phyloP scores from a whole-genome alignment of 2,888 invertebrate species.

The Drosophila stalkeri region DNA sequence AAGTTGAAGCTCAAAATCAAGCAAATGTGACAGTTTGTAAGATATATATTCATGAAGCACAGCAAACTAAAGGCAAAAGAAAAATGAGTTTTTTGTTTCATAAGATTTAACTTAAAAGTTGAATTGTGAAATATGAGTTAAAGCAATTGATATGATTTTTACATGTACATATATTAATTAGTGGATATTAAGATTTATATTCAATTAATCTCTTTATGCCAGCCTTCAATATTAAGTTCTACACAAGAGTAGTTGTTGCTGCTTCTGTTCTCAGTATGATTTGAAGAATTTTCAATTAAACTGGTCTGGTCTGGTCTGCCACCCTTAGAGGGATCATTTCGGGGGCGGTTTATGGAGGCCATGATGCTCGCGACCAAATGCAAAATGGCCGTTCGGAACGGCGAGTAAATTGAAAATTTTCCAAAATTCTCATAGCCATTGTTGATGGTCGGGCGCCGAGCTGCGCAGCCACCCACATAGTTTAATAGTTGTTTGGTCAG shows the following conservation, averaged over 20 bases:
- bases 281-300: slow-evolving; percentile 75
- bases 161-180: neutral
- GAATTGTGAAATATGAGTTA: neutral
- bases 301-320: slow-evolving; percentile 23
- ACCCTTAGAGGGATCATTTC: slow-evolving; percentile 40
- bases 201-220: neutral
- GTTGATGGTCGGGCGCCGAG: slow-evolving; percentile 37
- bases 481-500: slow-evolving; percentile 78
- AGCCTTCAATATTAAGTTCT: neutral
- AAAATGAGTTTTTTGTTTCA: neutral
- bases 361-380: slow-evolving; percentile 59
- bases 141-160: neutral
- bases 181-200: neutral
- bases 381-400: slow-evolving; percentile 68
- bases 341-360: slow-evolving; percentile 55
- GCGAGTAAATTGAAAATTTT: slow-evolving; percentile 69
- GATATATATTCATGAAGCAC: no score
- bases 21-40: neutral
- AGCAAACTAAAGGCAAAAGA: neutral
- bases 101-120: neutral
- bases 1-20: neutral
- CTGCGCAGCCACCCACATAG: slow-evolving; percentile 54
- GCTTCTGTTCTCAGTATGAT: slow-evolving; percentile 46
- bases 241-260: slow-evolving; percentile 17
- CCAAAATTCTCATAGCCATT: slow-evolving; percentile 52